Conservation (phyloP, 1,140 invertebrate species). For the Gonioctena quinquepunctata region DNA sequence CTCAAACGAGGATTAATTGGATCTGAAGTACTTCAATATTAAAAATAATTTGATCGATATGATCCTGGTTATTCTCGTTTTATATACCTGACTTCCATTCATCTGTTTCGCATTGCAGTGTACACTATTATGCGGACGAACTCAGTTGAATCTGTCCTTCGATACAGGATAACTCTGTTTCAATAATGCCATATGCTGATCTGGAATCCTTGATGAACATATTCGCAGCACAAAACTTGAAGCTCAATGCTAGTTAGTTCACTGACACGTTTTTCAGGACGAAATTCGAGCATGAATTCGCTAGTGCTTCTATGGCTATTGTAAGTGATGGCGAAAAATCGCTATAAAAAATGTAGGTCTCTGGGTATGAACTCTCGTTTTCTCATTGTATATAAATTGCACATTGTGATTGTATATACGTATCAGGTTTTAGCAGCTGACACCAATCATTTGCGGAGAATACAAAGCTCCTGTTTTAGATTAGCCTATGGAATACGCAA, state of each 20-base stretch:
- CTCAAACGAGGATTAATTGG: too few species aligned
- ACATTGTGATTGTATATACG: background rate
- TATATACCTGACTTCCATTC: too few species aligned
- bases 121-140: too few species aligned
- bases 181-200: too few species aligned
- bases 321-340: background rate
- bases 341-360: background rate
- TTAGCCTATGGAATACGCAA: background rate
- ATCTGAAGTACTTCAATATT: too few species aligned
- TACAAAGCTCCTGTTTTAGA: background rate
- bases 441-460: background rate
- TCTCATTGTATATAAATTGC: background rate
- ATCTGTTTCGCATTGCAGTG: too few species aligned
- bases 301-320: background rate
- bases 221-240: background rate
- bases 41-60: too few species aligned
- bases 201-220: background rate
- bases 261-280: too few species aligned
- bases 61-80: too few species aligned
- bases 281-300: too few species aligned
- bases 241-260: background rate
- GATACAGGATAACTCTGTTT: too few species aligned
- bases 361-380: background rate
- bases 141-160: too few species aligned
- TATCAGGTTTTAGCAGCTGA: background rate